phyloP scores from a whole-genome alignment of 2,113 vertebrate species.

The Lucifuga dentata region DNA sequence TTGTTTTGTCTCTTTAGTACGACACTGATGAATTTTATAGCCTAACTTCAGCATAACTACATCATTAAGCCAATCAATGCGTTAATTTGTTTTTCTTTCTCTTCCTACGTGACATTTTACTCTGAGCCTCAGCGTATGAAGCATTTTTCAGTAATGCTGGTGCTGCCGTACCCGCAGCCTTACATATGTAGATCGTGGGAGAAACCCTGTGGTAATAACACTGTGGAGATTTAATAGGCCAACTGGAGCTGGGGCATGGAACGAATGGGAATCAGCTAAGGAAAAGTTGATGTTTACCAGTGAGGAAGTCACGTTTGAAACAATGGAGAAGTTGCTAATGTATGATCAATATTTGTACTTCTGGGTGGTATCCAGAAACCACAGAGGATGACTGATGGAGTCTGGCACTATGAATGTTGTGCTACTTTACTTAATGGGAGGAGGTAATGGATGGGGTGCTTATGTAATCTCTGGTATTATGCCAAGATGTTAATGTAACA shows the following conservation, averaged over 20 bases:
- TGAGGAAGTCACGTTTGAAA: constrained; percentile 26
- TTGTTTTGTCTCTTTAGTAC: neutral
- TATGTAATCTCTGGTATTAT: constrained; percentile 54
- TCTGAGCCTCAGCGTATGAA: constrained; percentile 2
- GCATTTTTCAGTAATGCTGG: constrained; percentile 32
- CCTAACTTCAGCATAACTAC: neutral
- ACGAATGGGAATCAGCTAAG: neutral
- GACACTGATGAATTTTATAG: neutral
- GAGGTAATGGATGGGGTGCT: constrained; percentile 54
- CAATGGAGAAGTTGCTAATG: neutral
- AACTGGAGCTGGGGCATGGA: constrained; percentile 18
- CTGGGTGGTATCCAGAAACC: constrained; percentile 40
- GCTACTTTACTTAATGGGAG: constrained; percentile 60
- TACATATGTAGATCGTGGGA: neutral
- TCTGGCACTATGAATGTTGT: constrained; percentile 50
- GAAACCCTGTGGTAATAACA: constrained; percentile 24
- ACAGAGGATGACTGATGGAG: constrained; percentile 44
- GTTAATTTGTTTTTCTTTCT: constrained; percentile 27
- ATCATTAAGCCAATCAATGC: constrained; percentile 47
- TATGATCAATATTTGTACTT: neutral
- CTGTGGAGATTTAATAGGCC: neutral
- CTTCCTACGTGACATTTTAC: neutral
- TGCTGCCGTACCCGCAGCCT: constrained; percentile 31
- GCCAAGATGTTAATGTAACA: constrained; percentile 53
- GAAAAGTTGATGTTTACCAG: constrained; percentile 15